Conservation (phyloP, 1,140 invertebrate genomes). For the Tetragnatha versicolor region DNA sequence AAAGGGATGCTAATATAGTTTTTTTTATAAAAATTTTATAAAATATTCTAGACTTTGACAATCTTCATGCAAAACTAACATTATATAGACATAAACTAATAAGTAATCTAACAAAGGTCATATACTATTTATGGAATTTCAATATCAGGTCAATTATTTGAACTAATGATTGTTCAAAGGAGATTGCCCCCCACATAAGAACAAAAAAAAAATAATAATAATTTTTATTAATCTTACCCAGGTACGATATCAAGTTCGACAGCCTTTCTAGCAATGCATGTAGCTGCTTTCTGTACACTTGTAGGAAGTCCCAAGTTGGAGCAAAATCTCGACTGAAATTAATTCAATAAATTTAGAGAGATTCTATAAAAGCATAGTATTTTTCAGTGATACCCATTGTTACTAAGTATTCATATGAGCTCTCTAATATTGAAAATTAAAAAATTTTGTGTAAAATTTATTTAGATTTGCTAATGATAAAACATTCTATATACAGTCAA, state of each 20-base stretch:
- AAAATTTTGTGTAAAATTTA: no score
- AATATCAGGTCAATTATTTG: no score
- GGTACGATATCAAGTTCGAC: constrained; percentile 97
- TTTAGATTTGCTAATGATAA: no score
- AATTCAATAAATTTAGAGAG: constrained; percentile 14
- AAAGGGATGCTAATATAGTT: no score
- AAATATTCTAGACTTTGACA: no score
- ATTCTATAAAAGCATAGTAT: neutral
- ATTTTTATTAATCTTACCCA: constrained; percentile 70
- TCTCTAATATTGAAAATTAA: neutral
- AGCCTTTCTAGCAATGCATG: constrained; percentile 94
- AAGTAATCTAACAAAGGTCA: no score
- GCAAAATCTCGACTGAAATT: constrained; percentile 69
- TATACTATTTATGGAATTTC: no score
- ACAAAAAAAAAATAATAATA: constrained; percentile 22
- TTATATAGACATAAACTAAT: no score
- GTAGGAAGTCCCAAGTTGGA: constrained; percentile 78
- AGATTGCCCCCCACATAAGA: neutral
- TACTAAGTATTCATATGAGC: neutral
- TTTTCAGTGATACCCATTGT: neutral
- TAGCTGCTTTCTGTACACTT: constrained; percentile 93
- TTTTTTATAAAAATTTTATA: no score
- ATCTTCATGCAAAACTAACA: no score
- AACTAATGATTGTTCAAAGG: no score
- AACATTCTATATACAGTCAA: no score